Base-by-base conservation (phyloP, 2,113 vertebrate species). In the Agapornis roseicollis region DNA sequence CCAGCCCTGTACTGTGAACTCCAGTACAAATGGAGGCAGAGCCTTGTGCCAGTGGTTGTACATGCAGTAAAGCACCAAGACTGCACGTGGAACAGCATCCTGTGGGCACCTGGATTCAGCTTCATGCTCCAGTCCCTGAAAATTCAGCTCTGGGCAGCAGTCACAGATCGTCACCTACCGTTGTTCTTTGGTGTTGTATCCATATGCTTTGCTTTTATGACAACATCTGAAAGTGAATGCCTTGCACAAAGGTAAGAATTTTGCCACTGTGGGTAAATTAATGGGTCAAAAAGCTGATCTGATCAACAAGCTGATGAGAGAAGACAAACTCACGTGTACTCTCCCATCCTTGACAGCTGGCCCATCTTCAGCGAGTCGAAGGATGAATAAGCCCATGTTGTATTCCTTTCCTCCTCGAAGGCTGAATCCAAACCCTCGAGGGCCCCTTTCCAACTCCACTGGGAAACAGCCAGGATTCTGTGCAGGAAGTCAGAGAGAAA, bases 351-450 rank as follows among this genome's bases (percentile, higher is more conserved):
- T 99, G 35, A 99, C 98, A 17, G 99, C 99, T 0, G 99, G 98
- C 7, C 99, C 99, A 0, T 99, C 99, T 92, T 99, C 99, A 4
- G 99, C 99, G 15, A 99, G 98, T 1, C 99, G 98, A 31, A 99
- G 99, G 96, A 99, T 99, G 96, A 99, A 99, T 25, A 99, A 97
- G 9, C 99, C 99, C 99, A 99, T 99, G 97, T 99, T 99, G 92
- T 99, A 99, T 71, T 99, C 99, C 94, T 99, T 99, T 22, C 99
- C 99, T 49, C 99, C 99, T 13, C 99, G 98, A 42, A 99, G 98
- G 86, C 99, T 99, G 98, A 99, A 99, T 56, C 99, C 99, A 41
- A 99, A 99, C 47, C 99, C 99, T 5, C 99, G 98, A 81, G 98
- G 98, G 50, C 99, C 99, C 78, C 99, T 98, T 79, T 99, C 99